Conservation (phyloP, 2,113 vertebrate species). For the Stercorarius parasiticus region DNA sequence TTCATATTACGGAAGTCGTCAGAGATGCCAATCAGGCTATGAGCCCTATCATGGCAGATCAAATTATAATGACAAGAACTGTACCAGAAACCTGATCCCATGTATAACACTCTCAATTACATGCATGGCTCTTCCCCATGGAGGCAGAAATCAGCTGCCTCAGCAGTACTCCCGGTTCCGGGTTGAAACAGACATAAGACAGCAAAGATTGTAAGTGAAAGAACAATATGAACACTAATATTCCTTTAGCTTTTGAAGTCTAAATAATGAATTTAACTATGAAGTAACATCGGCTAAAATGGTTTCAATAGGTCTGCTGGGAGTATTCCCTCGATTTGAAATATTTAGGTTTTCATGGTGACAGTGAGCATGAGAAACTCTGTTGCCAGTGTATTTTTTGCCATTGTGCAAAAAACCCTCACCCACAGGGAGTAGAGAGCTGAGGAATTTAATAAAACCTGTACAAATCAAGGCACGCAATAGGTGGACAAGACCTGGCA, state of each 20-base stretch:
- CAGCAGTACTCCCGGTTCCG: background rate
- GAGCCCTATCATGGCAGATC: background rate
- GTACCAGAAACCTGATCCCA: background rate
- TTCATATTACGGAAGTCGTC: background rate
- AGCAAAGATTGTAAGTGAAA: background rate
- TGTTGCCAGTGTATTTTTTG: background rate
- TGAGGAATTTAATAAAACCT: background rate
- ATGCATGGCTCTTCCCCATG: background rate
- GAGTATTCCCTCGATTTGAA: background rate
- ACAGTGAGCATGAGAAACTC: background rate
- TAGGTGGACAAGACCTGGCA: background rate
- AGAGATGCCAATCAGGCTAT: background rate
- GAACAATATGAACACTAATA: background rate
- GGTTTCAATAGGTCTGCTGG: background rate
- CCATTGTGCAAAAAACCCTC: background rate
- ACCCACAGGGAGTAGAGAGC: background rate
- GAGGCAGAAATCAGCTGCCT: background rate
- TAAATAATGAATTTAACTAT: background rate
- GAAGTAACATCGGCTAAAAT: background rate
- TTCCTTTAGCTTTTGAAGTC: background rate
- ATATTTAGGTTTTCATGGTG: background rate
- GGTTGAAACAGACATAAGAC: background rate
- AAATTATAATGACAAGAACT: background rate
- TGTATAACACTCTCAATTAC: background rate
- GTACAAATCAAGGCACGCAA: background rate